Base-by-base conservation (phyloP, 37 sponge, comb jelly and placozoan species). In the Spongilla lacustris region DNA sequence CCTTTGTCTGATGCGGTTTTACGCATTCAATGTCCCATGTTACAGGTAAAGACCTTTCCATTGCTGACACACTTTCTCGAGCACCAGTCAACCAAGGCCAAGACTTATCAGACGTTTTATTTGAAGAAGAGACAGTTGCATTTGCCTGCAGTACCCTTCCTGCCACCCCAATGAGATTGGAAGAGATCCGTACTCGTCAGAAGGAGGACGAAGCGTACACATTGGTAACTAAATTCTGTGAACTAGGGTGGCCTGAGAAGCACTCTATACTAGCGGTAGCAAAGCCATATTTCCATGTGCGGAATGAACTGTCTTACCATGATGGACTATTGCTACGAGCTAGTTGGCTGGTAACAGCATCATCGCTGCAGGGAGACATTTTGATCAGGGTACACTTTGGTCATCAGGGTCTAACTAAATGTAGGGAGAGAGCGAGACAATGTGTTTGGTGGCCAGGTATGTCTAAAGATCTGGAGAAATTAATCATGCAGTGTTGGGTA, bases 401-500 rank as follows among this genome's bases (percentile, higher is more conserved):
- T 14, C 73, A 82, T 29, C 83, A 82, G 34, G 83, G 83, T 38
- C 36, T 72, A 38, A 82, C 83, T 2, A 82, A 82, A 30, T 82
- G 83, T 48, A 72, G 83, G 27, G 73, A 82, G 21, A 71, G 83
- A 72, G 83, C 83, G 3, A 34, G 73, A 72, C 83, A 82, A 41
- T 71, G 73, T 36, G 83, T 82, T 23, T 82, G 83, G 83, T 82
- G 83, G 83, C 83, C 83, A 36, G 83, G 83, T 41, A 71, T 82
- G 4, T 21, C 29, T n/a, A 71, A n/a, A 38, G 75, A 86, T 36
- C 29, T 86, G 29, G 79, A 86, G 37, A 67, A 85, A 1, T 5
- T 76, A 22, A 27, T 86, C 68, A 24, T 22, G 24, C n/a, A 35
- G 3, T 86, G 86, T 36, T 24, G 13, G 2, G 38, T 69, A 31